Evolutionary conservation across 2,888 invertebrate species (phyloP).

Genomic region (Cosmia pyralina): DNA sequence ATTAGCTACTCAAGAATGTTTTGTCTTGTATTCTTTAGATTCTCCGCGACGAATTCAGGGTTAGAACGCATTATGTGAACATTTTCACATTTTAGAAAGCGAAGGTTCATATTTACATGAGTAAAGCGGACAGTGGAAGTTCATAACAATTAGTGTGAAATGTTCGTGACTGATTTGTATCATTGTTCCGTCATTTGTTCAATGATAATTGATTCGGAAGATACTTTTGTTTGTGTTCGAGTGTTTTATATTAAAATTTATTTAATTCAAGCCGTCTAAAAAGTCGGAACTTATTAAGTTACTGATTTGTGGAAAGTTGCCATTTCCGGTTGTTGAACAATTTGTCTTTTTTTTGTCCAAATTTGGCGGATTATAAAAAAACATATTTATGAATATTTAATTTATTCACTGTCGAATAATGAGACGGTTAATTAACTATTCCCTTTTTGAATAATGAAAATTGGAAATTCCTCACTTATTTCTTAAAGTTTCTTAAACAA

Average conservation of each 20-base stretch:
- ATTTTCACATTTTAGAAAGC: slow-evolving; percentile 89
- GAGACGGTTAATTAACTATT: neutral
- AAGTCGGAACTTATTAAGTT: neutral
- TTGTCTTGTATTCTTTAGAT: slow-evolving; percentile 64
- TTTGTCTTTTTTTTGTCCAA: neutral
- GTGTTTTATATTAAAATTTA: slow-evolving; percentile 4
- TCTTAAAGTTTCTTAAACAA: neutral
- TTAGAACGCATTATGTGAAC: slow-evolving; percentile 70
- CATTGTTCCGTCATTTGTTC: slow-evolving; percentile 61
- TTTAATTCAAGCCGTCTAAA: neutral
- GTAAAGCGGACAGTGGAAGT: slow-evolving; percentile 73
- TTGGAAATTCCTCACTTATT: neutral
- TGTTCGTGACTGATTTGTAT: slow-evolving; percentile 70
- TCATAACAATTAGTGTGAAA: slow-evolving; percentile 74
- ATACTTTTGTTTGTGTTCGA: slow-evolving; percentile 21
- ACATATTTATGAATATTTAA: neutral
- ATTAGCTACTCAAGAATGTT: slow-evolving; percentile 66
- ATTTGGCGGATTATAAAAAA: neutral
- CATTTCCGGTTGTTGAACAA: neutral
- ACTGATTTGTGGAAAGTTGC: slow-evolving; percentile 18
- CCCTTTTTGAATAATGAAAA: neutral
- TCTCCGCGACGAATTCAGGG: slow-evolving; percentile 76
- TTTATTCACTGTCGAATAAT: neutral
- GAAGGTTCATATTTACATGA: slow-evolving; percentile 86
- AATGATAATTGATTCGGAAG: slow-evolving; percentile 26